Percentiles rank a stretch among this genome's conserved stretches.
These are phyloP conservation scores for Ennomos fuscantarius DNA, from an alignment of 2,888 invertebrate species.

Conservation along the genomic window DNA sequence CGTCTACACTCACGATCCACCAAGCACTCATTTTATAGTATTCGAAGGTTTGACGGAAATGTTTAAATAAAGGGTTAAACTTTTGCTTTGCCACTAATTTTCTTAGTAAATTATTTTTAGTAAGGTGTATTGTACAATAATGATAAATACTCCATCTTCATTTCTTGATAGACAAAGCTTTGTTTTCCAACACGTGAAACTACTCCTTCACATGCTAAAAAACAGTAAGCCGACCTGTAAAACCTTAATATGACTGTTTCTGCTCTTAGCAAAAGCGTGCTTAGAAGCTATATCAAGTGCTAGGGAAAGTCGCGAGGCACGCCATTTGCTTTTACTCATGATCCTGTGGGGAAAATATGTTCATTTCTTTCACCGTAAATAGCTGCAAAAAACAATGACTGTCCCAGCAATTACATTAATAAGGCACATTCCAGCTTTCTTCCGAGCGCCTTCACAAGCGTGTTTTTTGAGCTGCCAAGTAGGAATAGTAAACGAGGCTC, in stretches of 20 bases:
- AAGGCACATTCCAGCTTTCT: no score
- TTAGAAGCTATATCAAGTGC: background rate
- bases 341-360: slow-evolving; percentile 4
- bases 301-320: background rate
- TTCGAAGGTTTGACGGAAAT: slow-evolving; percentile 4
- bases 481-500: no score
- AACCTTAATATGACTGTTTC: background rate
- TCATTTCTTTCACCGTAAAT: slow-evolving; percentile 11
- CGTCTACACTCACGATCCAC: background rate
- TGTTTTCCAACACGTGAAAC: background rate
- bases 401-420: no score
- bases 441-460: no score
- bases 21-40: slow-evolving; percentile 1
- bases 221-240: background rate
- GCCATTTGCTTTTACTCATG: slow-evolving; percentile 3
- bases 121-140: background rate
- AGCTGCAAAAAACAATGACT: no score
- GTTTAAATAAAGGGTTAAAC: background rate
- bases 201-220: background rate
- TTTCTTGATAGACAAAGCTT: background rate
- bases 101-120: background rate
- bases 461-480: no score
- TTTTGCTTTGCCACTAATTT: background rate
- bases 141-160: background rate
- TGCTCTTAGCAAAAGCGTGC: slow-evolving; percentile 1